These are phyloP conservation scores for Lamellibrachia luymesi DNA, from an alignment of 1,140 invertebrate species.

Conservation along the genomic window DNA sequence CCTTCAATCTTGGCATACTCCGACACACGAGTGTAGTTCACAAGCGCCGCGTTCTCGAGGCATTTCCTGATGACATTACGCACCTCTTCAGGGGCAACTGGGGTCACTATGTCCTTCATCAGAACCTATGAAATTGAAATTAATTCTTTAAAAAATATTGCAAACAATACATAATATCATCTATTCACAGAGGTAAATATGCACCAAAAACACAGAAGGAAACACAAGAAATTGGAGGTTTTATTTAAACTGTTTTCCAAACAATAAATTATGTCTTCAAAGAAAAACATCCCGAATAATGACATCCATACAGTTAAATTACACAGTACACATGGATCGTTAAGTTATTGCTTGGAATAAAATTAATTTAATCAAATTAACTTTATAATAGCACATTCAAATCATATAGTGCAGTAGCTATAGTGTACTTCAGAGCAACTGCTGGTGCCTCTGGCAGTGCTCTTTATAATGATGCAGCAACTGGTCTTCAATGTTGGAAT, in stretches of 20 bases:
- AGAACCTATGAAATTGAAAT: slow-evolving; percentile 65
- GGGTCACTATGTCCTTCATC: slow-evolving; percentile 98
- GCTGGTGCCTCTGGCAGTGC: too few relatives aligned
- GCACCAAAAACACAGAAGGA: not conserved
- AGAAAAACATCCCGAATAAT: not conserved
- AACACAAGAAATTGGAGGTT: not conserved
- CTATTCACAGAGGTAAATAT: not conserved
- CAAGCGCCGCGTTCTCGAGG: slow-evolving; percentile 93
- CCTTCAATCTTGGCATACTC: slow-evolving; percentile 97
- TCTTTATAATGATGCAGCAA: too few relatives aligned
- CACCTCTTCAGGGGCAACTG: slow-evolving; percentile 95
- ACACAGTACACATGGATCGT: too few relatives aligned
- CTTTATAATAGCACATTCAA: too few relatives aligned
- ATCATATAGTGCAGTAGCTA: too few relatives aligned
- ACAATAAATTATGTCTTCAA: not conserved
- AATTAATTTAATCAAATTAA: too few relatives aligned
- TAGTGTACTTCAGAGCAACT: too few relatives aligned
- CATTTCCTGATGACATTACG: slow-evolving; percentile 93
- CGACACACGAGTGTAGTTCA: slow-evolving; percentile 95
- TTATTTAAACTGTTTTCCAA: not conserved
- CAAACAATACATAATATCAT: too few relatives aligned
- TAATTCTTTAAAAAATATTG: too few relatives aligned
- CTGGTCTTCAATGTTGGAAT: not conserved
- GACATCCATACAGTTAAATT: not conserved
- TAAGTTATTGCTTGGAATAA: too few relatives aligned